phyloP scores from a whole-genome alignment of 2,888 invertebrate species.

The Phaedon cochleariae region DNA sequence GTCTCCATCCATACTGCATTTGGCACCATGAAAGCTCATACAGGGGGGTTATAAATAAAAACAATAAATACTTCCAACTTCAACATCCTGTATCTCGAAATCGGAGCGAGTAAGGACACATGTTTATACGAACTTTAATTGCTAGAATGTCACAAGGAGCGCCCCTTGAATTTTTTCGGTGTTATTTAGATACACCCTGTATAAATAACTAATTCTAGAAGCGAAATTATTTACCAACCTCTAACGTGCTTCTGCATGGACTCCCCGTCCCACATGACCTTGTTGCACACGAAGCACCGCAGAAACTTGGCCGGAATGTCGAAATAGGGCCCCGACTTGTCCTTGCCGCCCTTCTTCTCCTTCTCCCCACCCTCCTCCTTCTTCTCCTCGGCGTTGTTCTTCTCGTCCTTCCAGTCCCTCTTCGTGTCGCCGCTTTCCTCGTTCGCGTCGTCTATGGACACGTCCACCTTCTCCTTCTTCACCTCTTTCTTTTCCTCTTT shows the following conservation, averaged over 20 bases:
- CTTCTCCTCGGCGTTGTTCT: conserved; percentile 56
- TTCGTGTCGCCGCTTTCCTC: conserved; percentile 49
- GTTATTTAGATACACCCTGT: no score
- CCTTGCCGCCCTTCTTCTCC: conserved; percentile 56
- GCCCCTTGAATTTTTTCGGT: no score
- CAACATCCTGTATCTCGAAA: no score
- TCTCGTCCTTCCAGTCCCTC: conserved; percentile 58
- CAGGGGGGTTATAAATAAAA: no score
- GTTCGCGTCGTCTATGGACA: conserved; percentile 43
- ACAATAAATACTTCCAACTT: no score
- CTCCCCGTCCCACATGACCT: conserved; percentile 80
- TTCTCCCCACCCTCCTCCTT: conserved; percentile 52
- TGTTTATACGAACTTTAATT: no score
- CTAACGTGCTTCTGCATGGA: conserved; percentile 82
- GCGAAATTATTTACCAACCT: conserved; percentile 59
- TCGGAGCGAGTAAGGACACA: no score
- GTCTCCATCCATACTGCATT: no score
- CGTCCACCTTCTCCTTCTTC: conserved; percentile 29
- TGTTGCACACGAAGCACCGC: conserved; percentile 87
- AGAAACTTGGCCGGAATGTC: conserved; percentile 73
- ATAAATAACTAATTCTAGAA: conserved; percentile 41
- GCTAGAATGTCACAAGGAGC: no score
- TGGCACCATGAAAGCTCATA: no score
- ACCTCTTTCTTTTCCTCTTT: conserved; percentile 20
- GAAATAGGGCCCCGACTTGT: conserved; percentile 66